A percentile compares a stretch with the other conserved stretches of the same genome.
phyloP scores from a whole-genome alignment of 2,113 vertebrate genomes.

The Neoarius graeffei region DNA sequence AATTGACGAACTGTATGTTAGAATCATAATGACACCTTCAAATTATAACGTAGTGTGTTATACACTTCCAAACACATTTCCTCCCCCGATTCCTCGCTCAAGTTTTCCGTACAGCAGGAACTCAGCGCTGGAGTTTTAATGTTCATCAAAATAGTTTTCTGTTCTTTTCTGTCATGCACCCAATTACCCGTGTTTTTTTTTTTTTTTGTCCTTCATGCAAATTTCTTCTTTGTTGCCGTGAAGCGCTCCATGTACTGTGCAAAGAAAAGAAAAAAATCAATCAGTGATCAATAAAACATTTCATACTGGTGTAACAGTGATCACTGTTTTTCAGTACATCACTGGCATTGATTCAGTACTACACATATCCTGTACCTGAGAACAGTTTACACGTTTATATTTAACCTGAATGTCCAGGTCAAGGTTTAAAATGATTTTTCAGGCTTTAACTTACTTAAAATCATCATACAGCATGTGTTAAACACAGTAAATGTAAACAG shows the following conservation, averaged over 20 bases:
- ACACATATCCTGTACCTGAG: neutral
- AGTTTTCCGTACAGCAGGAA: neutral
- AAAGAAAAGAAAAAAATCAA: neutral
- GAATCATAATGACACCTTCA: neutral
- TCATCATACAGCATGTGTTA: neutral
- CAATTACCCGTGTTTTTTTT: neutral
- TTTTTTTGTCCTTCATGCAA: slow-evolving; percentile 73
- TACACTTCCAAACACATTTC: neutral
- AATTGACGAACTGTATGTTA: neutral
- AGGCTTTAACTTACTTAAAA: neutral
- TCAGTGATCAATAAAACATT: neutral
- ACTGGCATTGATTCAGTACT: neutral
- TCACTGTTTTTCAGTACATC: neutral
- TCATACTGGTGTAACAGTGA: neutral
- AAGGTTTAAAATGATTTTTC: neutral
- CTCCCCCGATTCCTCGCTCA: neutral
- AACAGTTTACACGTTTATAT: too few species aligned
- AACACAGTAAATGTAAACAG: neutral
- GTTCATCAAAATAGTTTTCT: neutral
- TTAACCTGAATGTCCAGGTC: too few species aligned
- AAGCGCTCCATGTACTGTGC: slow-evolving; percentile 97
- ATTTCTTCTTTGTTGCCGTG: slow-evolving; percentile 98
- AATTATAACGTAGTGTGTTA: neutral
- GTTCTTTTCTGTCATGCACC: neutral
- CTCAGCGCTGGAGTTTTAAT: neutral